Percentiles rank a stretch among this genome's conserved stretches.
Conservation (phyloP, 1,140 invertebrate species). For the Pissodes strobi region DNA sequence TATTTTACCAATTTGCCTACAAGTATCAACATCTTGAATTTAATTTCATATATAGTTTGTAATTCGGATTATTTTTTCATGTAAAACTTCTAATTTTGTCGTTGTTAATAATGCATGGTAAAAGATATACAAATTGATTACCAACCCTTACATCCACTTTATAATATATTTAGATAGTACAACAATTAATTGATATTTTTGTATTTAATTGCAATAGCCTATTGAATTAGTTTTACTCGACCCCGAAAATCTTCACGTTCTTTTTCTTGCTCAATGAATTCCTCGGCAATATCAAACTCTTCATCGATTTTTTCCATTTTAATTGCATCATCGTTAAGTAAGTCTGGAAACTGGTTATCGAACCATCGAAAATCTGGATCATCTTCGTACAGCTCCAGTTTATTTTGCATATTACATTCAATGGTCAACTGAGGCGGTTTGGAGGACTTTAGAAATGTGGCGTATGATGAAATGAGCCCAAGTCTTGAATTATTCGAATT, state of each 20-base stretch:
- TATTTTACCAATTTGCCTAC: no score
- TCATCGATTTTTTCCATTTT: background rate
- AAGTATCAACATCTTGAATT: no score
- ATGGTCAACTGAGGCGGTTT: background rate
- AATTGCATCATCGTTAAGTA: background rate
- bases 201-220: no score
- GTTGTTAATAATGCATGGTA: no score
- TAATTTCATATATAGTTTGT: no score
- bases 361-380: conserved; percentile 12
- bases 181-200: no score
- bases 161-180: no score
- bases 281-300: conserved; percentile 14
- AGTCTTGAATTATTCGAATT: background rate
- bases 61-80: no score
- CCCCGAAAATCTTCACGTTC: background rate
- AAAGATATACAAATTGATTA: no score
- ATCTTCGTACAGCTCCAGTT: background rate
- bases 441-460: background rate
- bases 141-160: no score
- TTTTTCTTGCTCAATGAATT: conserved; percentile 8
- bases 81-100: no score
- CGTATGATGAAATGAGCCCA: background rate
- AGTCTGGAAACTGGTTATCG: conserved; percentile 8
- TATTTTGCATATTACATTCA: background rate
- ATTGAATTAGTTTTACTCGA: no score